Evolutionary conservation across 2,888 invertebrate species (phyloP).

Genomic region (Cheilosia impressa): DNA sequence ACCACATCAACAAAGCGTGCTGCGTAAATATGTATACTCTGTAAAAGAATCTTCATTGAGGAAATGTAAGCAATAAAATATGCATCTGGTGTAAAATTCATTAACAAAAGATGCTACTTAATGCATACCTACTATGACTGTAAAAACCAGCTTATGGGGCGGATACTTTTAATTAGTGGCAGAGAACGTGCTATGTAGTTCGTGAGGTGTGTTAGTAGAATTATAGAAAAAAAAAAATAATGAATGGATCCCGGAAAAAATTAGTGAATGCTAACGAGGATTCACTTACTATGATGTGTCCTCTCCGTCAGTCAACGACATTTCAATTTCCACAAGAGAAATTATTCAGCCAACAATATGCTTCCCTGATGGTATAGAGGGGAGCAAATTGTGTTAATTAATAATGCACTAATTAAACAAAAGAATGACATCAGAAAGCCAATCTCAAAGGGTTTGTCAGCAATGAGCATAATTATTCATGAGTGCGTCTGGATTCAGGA

Average conservation of each 20-base stretch:
- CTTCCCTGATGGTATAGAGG: constrained; percentile 8
- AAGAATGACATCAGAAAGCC: constrained; percentile 62
- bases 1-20: too few relatives aligned
- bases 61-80: constrained; percentile 51
- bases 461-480: constrained; percentile 70
- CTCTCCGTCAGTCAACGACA: constrained; percentile 61
- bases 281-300: constrained; percentile 35
- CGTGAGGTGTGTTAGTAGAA: constrained; percentile 24
- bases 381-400: constrained; percentile 54
- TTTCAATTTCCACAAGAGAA: constrained; percentile 41
- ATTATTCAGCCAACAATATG: constrained; percentile 35
- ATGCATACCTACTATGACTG: background rate
- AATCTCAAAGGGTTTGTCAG: constrained; percentile 54
- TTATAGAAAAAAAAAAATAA: constrained; percentile 50
- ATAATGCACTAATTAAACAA: constrained; percentile 73
- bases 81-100: constrained; percentile 17
- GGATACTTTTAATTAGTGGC: constrained; percentile 68
- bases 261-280: constrained; percentile 36
- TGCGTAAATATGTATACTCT: too few relatives aligned
- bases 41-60: constrained; percentile 29
- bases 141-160: constrained; percentile 20
- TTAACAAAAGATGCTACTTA: constrained; percentile 29
- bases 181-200: constrained; percentile 29
- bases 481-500: constrained; percentile 65
- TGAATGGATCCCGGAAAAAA: constrained; percentile 62